Percentiles rank a stretch among this genome's conserved stretches.
Evolutionary conservation across 2,113 vertebrate genomes (phyloP).

Genomic region (Terrapene triunguis): DNA sequence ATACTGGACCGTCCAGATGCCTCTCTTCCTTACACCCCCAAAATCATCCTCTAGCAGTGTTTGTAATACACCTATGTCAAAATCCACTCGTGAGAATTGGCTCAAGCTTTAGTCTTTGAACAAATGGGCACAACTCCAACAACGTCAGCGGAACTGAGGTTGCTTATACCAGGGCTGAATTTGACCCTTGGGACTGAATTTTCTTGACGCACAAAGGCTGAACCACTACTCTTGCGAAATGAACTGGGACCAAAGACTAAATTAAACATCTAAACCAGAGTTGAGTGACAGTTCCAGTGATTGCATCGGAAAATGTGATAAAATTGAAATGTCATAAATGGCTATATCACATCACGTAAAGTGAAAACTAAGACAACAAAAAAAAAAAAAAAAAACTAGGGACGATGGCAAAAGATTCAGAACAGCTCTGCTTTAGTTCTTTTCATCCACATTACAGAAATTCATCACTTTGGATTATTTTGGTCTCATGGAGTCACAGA

Average conservation of each 20-base stretch:
- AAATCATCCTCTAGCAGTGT: background rate
- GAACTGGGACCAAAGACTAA: background rate
- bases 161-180: background rate
- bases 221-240: background rate
- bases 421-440: background rate
- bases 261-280: fast-evolving
- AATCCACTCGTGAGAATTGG: background rate
- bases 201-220: background rate
- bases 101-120: background rate
- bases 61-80: background rate
- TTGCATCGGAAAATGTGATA: fast-evolving
- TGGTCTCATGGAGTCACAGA: background rate
- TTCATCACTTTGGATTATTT: background rate
- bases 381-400: fast-evolving
- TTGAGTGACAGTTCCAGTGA: fast-evolving
- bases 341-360: fast-evolving
- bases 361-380: background rate
- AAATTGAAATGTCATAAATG: background rate
- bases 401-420: background rate
- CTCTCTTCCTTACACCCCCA: background rate
- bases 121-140: background rate
- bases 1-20: background rate
- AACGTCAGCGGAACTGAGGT: background rate
- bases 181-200: background rate
- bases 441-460: background rate